Percentiles rank a stretch among this genome's conserved stretches.
These are phyloP conservation scores for Priocnemis perturbator DNA, from an alignment of 2,888 invertebrate genomes.

Conservation along the genomic window DNA sequence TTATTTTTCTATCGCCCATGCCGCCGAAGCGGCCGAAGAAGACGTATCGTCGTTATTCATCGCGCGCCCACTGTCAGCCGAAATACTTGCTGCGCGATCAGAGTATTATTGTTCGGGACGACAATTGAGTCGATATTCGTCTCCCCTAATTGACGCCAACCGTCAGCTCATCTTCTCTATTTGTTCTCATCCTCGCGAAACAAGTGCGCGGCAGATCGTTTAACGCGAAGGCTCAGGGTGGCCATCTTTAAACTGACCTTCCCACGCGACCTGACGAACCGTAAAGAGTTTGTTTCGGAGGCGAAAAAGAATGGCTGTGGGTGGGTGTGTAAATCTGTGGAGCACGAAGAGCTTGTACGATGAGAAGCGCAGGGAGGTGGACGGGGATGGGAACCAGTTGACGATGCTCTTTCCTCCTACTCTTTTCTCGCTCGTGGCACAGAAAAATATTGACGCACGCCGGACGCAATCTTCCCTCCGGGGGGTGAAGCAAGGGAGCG, in stretches of 20 bases:
- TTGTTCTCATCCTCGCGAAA: neutral
- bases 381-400: neutral
- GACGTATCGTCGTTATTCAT: neutral
- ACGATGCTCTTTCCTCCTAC: conserved; percentile 18
- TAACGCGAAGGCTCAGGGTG: too few species aligned
- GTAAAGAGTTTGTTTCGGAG: neutral
- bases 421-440: conserved; percentile 17
- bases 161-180: neutral
- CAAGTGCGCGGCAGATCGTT: too few species aligned
- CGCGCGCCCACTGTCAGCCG: neutral
- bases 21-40: neutral
- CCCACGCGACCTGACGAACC: too few species aligned
- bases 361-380: neutral
- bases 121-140: too few species aligned
- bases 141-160: neutral
- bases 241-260: too few species aligned
- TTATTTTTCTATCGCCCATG: conserved; percentile 8
- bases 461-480: conserved; percentile 45
- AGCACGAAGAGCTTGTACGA: neutral
- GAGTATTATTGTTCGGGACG: too few species aligned
- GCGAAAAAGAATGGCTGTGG: conserved; percentile 6
- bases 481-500: conserved; percentile 7
- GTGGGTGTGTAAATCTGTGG: conserved; percentile 27
- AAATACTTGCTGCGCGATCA: too few species aligned
- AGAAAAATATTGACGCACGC: conserved; percentile 54